Conservation (phyloP, 2,888 invertebrate species). For the Andrena minutula region DNA sequence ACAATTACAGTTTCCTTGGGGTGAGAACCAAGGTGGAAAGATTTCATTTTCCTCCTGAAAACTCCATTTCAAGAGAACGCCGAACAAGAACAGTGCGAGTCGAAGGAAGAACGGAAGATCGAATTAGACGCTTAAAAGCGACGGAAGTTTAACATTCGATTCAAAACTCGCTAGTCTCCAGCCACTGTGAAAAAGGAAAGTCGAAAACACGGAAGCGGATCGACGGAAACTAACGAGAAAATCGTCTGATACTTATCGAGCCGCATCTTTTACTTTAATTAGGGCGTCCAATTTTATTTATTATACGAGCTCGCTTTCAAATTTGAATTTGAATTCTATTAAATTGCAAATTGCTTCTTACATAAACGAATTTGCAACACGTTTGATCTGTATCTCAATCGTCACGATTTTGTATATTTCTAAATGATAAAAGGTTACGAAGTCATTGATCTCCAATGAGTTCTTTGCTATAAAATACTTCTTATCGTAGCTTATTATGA, state of each 20-base stretch:
- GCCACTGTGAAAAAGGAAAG: conserved; percentile 14
- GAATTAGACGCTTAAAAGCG: conserved; percentile 2
- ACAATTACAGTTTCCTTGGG: conserved; percentile 6
- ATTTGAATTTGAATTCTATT: neutral
- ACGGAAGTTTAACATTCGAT: conserved; percentile 4
- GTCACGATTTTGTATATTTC: too few relatives aligned
- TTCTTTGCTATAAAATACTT: too few relatives aligned
- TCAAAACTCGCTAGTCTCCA: conserved; percentile 3
- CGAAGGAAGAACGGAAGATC: conserved; percentile 9
- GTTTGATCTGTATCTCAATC: neutral
- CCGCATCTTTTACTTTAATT: neutral
- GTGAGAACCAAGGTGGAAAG: conserved; percentile 13
- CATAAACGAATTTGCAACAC: neutral
- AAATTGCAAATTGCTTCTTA: too few relatives aligned
- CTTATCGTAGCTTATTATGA: too few relatives aligned
- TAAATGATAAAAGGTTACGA: neutral
- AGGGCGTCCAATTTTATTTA: neutral
- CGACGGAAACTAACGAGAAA: conserved; percentile 9
- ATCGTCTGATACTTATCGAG: conserved; percentile 12
- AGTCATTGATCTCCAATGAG: neutral
- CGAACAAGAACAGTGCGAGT: neutral
- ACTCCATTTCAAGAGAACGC: neutral
- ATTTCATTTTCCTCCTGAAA: conserved; percentile 20
- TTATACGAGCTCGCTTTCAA: neutral
- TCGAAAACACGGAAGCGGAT: conserved; percentile 14